Base-by-base conservation (phyloP, 2,888 invertebrate genomes). In the Limenitis camilla region DNA sequence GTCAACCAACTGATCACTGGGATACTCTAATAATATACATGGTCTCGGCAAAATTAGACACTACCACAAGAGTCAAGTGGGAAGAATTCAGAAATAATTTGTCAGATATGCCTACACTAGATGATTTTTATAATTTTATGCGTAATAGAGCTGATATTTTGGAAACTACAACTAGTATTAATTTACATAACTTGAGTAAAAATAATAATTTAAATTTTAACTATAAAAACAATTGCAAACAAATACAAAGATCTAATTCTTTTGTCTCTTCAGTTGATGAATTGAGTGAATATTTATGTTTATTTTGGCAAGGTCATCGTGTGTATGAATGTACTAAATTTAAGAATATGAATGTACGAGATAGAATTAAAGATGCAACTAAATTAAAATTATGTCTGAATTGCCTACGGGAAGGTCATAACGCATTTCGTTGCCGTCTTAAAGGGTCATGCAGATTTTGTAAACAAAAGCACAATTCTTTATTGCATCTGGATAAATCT, bases 11-110 rank as follows among this genome's bases (percentile, higher is more conserved):
- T 3, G 59, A 60, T 1, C 19, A 27, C 1, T 65, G 62, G 63
- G 61, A 65, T 11, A 61, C 59, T n/a, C 28, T 65, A 27, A 53
- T 63, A 11, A 61, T 62, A 29, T 57, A 56, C 49, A 31, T 64
- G 7, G 45, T 61, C 11, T 52, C 51, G 4, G 52, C 58, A 0
- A 62, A 65, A 36, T 30, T 66, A 10, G 66, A 64, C 53, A 27
- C 50, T 3, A 30, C 52, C 3, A 62, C 63, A 1, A 56, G 56
- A 42, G 51, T 58, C 4, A 60, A 63, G 43, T 66, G 66, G 66
- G 64, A 62, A 38, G 33, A 53, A 31, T 33, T 55, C 45, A 60
- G 55, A 45, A 42, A 53, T 35, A 51, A 41, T 9, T 10, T 52
- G 10, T 6, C 5, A 38, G 49, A 44, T 11, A 35, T 53, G 9